Percentiles rank a stretch among this genome's conserved stretches.
These are phyloP conservation scores for Hemithea aestivaria DNA, from an alignment of 2,888 invertebrate species.

Conservation along the genomic window DNA sequence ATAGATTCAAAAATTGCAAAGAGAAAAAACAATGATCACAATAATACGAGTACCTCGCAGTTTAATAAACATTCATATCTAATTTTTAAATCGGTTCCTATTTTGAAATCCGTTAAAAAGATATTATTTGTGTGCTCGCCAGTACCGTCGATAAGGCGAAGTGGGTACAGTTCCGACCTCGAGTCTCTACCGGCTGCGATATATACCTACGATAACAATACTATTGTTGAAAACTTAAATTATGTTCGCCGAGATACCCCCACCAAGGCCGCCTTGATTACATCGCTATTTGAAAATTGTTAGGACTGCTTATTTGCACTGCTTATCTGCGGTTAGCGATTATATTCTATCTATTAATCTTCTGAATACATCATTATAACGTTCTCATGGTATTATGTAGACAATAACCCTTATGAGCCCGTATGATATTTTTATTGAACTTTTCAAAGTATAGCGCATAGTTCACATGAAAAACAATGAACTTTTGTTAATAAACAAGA, in stretches of 20 bases:
- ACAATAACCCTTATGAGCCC: conserved; percentile 29
- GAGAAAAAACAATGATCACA: no score
- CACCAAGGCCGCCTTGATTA: conserved; percentile 49
- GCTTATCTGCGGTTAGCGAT: conserved; percentile 34
- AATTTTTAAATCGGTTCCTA: no score
- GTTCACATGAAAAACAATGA: conserved; percentile 18
- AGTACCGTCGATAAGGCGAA: conserved; percentile 1
- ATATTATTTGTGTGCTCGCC: conserved; percentile 5
- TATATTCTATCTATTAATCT: conserved; percentile 32
- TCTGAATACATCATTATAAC: conserved; percentile 30
- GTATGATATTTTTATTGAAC: conserved; percentile 22
- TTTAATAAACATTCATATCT: no score
- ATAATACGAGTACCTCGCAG: no score
- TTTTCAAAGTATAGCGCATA: conserved; percentile 18
- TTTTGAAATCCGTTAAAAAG: no score
- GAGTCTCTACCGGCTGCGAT: conserved; percentile 31
- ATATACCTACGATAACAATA: conserved; percentile 47
- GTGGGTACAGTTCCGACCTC: background rate
- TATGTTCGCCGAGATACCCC: conserved; percentile 44
- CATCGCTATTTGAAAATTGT: conserved; percentile 48
- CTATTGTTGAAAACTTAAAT: conserved; percentile 62
- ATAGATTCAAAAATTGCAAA: no score
- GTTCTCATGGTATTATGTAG: conserved; percentile 36
- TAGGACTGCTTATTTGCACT: conserved; percentile 38
- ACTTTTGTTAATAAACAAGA: conserved; percentile 17